phyloP scores from a whole-genome alignment of 2,888 invertebrate genomes.

The Rhagonycha fulva region DNA sequence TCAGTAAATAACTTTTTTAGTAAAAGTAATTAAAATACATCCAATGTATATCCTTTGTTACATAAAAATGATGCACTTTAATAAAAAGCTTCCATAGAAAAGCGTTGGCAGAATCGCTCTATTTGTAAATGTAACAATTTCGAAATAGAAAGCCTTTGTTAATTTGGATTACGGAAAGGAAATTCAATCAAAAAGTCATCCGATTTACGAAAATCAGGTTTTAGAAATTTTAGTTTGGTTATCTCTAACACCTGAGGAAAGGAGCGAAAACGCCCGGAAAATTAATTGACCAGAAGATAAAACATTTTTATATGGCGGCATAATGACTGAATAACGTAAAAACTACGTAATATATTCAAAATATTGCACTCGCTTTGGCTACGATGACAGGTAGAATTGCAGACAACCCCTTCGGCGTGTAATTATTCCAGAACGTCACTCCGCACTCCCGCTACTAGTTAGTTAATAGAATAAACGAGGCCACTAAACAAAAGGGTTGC shows the following conservation, averaged over 20 bases:
- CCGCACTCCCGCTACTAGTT: constrained; percentile 32
- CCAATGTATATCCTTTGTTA: not conserved
- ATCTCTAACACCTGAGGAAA: not conserved
- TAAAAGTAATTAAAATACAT: not conserved
- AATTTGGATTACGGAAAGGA: not conserved
- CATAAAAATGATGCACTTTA: not conserved
- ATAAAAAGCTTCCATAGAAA: not conserved
- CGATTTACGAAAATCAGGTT: not conserved
- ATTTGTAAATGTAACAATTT: not conserved
- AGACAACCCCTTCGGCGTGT: constrained; percentile 38
- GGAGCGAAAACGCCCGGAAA: not conserved
- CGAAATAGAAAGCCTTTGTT: not conserved
- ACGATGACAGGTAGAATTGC: constrained; percentile 40
- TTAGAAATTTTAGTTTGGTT: not conserved
- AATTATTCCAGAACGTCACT: constrained; percentile 37
- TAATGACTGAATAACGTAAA: constrained; percentile 6
- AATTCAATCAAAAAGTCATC: not conserved
- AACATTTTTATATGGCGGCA: constrained; percentile 8
- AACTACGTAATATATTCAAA: constrained; percentile 31
- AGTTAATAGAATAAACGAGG: constrained; percentile 33
- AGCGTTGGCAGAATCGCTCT: not conserved
- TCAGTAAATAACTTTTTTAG: not conserved
- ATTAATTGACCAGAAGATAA: not conserved
- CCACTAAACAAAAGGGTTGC: constrained; percentile 28
- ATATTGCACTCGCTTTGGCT: constrained; percentile 33